These are phyloP conservation scores for Distichodus sexfasciatus DNA, from an alignment of 2,797 vertebrate genomes.

Conservation along the genomic window DNA sequence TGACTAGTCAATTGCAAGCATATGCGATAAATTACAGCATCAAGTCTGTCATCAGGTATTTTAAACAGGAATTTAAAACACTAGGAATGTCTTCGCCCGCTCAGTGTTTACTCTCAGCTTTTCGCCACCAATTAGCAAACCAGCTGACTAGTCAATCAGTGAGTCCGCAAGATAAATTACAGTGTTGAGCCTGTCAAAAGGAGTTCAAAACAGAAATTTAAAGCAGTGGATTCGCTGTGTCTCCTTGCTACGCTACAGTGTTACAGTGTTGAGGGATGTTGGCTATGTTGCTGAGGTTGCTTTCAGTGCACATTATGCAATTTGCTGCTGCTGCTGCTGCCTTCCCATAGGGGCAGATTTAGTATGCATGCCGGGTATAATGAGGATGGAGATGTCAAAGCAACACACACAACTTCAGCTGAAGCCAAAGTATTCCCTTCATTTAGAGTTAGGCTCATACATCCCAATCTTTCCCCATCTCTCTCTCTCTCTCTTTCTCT, in stretches of 20 bases:
- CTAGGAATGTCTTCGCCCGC: too few relatives aligned
- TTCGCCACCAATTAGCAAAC: too few relatives aligned
- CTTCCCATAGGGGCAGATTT: not conserved
- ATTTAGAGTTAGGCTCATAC: not conserved
- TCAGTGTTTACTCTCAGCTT: too few relatives aligned
- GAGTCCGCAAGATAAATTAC: too few relatives aligned
- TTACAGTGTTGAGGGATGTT: not conserved
- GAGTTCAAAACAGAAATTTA: too few relatives aligned
- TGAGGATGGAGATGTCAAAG: not conserved
- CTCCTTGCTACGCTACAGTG: not conserved
- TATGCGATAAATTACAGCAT: too few relatives aligned
- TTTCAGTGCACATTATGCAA: not conserved
- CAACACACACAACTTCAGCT: not conserved
- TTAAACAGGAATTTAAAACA: too few relatives aligned
- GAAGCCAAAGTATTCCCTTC: not conserved
- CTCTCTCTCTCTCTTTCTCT: slow-evolving; percentile 11
- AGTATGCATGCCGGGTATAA: not conserved
- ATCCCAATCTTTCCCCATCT: not conserved
- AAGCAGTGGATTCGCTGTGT: not conserved
- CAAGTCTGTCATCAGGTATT: too few relatives aligned
- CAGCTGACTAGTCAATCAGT: too few relatives aligned
- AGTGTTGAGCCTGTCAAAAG: too few relatives aligned
- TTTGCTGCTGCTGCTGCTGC: not conserved
- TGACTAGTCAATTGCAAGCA: too few relatives aligned
- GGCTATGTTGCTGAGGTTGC: not conserved